These are phyloP conservation scores for Drosophila seguyi DNA, from an alignment of 1,140 invertebrate genomes.

Conservation along the genomic window DNA sequence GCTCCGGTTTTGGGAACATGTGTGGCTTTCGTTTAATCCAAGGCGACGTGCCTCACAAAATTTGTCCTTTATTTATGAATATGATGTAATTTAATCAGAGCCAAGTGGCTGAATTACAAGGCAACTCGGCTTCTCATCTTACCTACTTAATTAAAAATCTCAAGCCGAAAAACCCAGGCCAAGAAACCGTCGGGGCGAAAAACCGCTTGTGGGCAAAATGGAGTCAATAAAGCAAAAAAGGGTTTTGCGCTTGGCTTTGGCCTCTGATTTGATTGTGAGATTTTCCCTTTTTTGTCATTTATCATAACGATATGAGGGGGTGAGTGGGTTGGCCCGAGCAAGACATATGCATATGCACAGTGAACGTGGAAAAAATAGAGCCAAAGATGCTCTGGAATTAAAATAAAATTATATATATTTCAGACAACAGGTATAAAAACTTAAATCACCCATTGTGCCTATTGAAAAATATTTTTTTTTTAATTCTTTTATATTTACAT, in stretches of 20 bases:
- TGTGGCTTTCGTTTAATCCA: constrained; percentile 52
- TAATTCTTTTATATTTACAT: not conserved
- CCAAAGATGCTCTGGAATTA: not conserved
- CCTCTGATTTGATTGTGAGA: constrained; percentile 74
- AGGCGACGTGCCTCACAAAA: constrained; percentile 56
- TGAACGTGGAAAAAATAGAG: not conserved
- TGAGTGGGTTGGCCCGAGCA: constrained; percentile 20
- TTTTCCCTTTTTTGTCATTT: constrained; percentile 68
- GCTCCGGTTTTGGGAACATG: constrained; percentile 46
- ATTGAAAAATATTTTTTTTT: too few species aligned
- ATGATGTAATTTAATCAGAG: constrained; percentile 69
- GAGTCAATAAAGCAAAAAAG: constrained; percentile 77
- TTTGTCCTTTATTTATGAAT: constrained; percentile 82
- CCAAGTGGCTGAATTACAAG: constrained; percentile 28
- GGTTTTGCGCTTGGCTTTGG: constrained; percentile 38
- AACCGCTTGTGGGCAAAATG: constrained; percentile 34
- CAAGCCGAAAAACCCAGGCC: constrained; percentile 26
- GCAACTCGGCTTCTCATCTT: constrained; percentile 12
- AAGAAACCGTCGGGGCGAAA: constrained; percentile 7
- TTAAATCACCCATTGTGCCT: too few species aligned
- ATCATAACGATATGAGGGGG: constrained; percentile 57
- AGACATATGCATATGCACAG: constrained; percentile 57
- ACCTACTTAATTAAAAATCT: constrained; percentile 77
- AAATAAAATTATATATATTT: not conserved
- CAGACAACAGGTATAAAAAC: not conserved